Evolutionary conservation across 1,140 invertebrate genomes (phyloP).

Genomic region (Drosophila pallidifrons): DNA sequence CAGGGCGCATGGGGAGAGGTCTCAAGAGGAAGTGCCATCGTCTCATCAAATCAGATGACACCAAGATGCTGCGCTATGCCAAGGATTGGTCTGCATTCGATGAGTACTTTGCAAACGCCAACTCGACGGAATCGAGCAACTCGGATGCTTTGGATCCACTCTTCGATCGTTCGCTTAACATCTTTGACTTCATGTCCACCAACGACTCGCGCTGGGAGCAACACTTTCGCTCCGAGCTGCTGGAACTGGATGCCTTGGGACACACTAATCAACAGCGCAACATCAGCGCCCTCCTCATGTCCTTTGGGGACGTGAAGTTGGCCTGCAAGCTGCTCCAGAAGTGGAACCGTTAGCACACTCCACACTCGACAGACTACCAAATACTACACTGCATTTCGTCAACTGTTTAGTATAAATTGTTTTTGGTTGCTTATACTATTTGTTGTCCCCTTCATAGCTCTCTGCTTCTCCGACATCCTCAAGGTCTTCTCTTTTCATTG

Average conservation of each 20-base stretch:
- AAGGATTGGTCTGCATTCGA: background rate
- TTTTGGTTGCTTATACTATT: background rate
- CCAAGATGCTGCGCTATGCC: background rate
- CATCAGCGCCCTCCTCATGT: constrained; percentile 50
- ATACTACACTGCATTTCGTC: background rate
- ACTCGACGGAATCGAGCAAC: background rate
- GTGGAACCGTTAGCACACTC: constrained; percentile 47
- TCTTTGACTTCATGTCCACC: constrained; percentile 34
- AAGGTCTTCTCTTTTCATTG: background rate
- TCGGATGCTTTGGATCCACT: background rate
- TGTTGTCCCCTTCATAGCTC: constrained; percentile 7
- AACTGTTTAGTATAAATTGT: constrained; percentile 1
- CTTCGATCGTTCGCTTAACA: background rate
- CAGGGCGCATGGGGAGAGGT: background rate
- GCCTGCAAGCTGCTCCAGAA: constrained; percentile 54
- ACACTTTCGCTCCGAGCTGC: constrained; percentile 35
- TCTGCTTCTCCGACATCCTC: background rate
- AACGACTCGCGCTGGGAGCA: constrained; percentile 35
- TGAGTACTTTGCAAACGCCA: background rate
- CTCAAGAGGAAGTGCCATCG: constrained; percentile 13
- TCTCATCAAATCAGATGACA: constrained; percentile 3
- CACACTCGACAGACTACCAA: background rate
- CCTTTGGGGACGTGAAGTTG: constrained; percentile 44
- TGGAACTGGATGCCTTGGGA: constrained; percentile 45
- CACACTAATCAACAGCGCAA: constrained; percentile 48